Evolutionary conservation across 2,113 vertebrate genomes (phyloP).

Genomic region (Carassius auratus): DNA sequence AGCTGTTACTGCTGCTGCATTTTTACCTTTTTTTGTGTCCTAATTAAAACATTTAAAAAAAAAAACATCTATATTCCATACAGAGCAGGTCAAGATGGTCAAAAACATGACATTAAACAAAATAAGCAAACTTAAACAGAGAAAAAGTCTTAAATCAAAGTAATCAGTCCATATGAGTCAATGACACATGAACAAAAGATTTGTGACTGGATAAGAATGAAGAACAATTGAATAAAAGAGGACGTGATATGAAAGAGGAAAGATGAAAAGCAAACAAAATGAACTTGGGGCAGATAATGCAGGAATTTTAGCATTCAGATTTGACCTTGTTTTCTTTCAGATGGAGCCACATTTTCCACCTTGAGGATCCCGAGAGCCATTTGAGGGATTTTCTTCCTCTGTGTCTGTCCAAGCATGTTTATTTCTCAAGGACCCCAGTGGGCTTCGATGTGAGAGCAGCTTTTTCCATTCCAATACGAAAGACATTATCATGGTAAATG

Average conservation of each 20-base stretch:
- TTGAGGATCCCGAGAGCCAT: slow-evolving; percentile 23
- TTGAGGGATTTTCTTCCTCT: slow-evolving; percentile 32
- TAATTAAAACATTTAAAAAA: neutral
- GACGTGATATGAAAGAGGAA: neutral
- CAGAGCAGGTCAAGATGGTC: neutral
- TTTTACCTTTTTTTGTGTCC: neutral
- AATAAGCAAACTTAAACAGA: neutral
- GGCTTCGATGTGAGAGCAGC: slow-evolving; percentile 27
- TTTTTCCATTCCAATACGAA: slow-evolving; percentile 39
- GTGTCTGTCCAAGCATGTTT: slow-evolving; percentile 46
- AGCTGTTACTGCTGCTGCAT: neutral
- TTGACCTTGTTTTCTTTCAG: slow-evolving; percentile 35
- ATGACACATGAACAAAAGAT: neutral
- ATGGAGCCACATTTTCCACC: slow-evolving; percentile 23
- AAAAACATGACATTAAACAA: neutral
- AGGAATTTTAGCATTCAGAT: neutral
- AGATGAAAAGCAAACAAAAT: neutral
- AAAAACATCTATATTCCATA: too few relatives aligned
- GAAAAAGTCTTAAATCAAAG: neutral
- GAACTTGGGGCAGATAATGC: neutral
- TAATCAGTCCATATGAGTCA: neutral
- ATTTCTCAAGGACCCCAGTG: slow-evolving; percentile 35
- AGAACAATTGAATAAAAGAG: neutral
- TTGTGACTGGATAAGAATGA: neutral
- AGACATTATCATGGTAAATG: slow-evolving; percentile 53